Conservation (phyloP, 2,113 vertebrate species). For the Scophthalmus maximus region DNA sequence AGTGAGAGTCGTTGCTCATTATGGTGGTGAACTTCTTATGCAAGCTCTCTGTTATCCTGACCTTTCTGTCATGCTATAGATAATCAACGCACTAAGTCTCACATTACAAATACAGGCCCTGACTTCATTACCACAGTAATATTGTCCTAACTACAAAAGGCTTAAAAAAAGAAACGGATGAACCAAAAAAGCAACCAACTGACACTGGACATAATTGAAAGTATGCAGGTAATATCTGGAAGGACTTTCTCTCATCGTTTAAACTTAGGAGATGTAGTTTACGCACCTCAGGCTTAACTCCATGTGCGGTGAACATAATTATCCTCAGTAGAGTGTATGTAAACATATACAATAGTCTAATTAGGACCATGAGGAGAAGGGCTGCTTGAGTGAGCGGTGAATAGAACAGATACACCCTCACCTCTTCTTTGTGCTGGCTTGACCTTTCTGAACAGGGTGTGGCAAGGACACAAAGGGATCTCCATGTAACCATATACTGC, state of each 20-base stretch:
- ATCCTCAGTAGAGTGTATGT: conserved; percentile 52
- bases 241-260: conserved; percentile 25
- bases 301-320: conserved; percentile 38
- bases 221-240: conserved; percentile 10
- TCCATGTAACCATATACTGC: conserved; percentile 76
- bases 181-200: conserved; percentile 19
- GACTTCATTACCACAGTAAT: conserved; percentile 30
- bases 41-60: conserved; percentile 44
- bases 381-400: conserved; percentile 37
- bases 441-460: conserved; percentile 70
- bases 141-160: conserved; percentile 36
- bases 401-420: conserved; percentile 67
- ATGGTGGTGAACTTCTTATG: conserved; percentile 36
- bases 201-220: not conserved
- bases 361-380: conserved; percentile 53
- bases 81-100: conserved; percentile 25
- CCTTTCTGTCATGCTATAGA: conserved; percentile 44
- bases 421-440: conserved; percentile 61
- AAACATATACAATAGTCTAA: conserved; percentile 67
- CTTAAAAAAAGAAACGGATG: conserved; percentile 18
- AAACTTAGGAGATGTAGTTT: conserved; percentile 39
- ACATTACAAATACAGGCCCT: conserved; percentile 43
- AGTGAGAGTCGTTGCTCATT: conserved; percentile 40
- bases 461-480: conserved; percentile 71
- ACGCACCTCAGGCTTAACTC: conserved; percentile 33